A percentile compares a stretch with the other conserved stretches of the same genome.
Evolutionary conservation across 2,113 vertebrate genomes (phyloP).

Genomic region (Atherinomorus stipes): DNA sequence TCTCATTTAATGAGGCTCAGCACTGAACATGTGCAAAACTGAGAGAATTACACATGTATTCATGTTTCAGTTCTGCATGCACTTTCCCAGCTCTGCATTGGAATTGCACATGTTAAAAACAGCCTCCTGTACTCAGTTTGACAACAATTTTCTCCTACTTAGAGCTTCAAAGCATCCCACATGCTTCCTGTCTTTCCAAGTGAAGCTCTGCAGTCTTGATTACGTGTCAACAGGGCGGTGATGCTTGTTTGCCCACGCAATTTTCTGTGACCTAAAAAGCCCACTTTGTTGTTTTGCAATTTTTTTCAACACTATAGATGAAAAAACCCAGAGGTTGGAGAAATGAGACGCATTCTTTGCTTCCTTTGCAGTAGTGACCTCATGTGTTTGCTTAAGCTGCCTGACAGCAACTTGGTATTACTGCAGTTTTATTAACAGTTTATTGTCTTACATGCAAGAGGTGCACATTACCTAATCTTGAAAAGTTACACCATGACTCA

Average conservation of each 20-base stretch:
- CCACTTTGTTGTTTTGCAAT: neutral
- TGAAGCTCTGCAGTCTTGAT: conserved; percentile 14
- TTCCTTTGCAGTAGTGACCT: conserved; percentile 7
- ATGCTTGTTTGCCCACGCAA: neutral
- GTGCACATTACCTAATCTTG: neutral
- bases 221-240: conserved; percentile 10
- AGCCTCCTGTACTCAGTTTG: neutral
- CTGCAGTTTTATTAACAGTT: neutral
- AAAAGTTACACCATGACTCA: conserved; percentile 2
- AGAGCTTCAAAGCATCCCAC: neutral
- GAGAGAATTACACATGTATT: neutral
- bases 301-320: conserved; percentile 19
- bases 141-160: conserved; percentile 4
- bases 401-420: neutral
- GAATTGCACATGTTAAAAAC: neutral
- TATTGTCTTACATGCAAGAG: neutral
- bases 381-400: conserved; percentile 1
- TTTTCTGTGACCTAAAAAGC: conserved; percentile 17
- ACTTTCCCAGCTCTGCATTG: neutral
- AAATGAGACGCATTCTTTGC: conserved; percentile 1
- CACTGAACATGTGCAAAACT: neutral
- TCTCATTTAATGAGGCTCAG: conserved; percentile 5
- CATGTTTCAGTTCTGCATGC: neutral
- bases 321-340: neutral
- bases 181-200: neutral